Evolutionary conservation across 2,888 invertebrate genomes (phyloP), one percentile per base, ranked within the genome.

Genomic region (Ormyrus thymus): DNA sequence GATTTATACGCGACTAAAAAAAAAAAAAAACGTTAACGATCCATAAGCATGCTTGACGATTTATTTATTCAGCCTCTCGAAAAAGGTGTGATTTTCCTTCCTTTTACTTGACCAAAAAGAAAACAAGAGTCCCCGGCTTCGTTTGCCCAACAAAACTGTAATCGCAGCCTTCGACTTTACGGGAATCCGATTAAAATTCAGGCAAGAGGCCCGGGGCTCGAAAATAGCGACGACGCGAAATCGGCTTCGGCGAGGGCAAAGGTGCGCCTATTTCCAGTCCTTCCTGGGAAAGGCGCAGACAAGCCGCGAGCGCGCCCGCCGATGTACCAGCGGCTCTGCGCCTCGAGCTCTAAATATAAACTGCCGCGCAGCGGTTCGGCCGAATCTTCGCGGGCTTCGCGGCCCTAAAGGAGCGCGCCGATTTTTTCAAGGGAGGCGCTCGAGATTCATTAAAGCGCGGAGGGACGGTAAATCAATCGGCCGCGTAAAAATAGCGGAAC

Each of bases 221-320:
- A 72, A 69, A 56, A 53, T 59, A 65, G 9, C 11, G 11, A 50
- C 15, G 45, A 15, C 6, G 51, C 29, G n/a, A 53, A 74, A 70
- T 74, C 53, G 15, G 13, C 9, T 77, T 59, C n/a, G 45, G 13
- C 53, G 68, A 53, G 73, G 73, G 73, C 69, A 69, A 64, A 80
- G 62, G 15, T 68, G 15, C 72, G 77, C 77, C 29, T 80, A 80
- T 80, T 80, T 80, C 77, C 65, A 65, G 77, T 70, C 76, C 70
- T 77, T 77, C 72, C 65, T 70, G 65, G 77, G 74, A 80, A 77
- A 29, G 55, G 55, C 46, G 8, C 73, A 59, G 69, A 46, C 62
- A 51, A n/a, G 13, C 29, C 7, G 43, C 10, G 45, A 29, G 10
- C 50, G 51, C n/a, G 50, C 45, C 7, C 53, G 46, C 64, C 29